Evolutionary conservation across 2,888 invertebrate species (phyloP).

Genomic region (Drosophila fulvimacula): DNA sequence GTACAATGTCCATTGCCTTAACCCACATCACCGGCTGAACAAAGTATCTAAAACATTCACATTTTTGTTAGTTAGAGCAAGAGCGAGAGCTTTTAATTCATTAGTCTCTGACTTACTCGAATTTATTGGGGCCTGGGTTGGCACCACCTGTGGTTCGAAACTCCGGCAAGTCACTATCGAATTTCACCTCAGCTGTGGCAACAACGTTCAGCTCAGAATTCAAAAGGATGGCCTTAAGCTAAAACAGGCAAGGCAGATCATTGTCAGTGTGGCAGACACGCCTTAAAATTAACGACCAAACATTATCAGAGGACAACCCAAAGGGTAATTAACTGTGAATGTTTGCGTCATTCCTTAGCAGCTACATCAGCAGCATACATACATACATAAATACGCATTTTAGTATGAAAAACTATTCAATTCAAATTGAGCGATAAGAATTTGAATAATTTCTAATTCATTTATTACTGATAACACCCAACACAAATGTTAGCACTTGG

Average conservation of each 20-base stretch:
- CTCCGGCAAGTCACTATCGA: slow-evolving; percentile 97
- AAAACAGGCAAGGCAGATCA: slow-evolving; percentile 82
- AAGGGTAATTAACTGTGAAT: slow-evolving; percentile 9
- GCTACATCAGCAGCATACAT: neutral
- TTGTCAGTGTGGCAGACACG: slow-evolving; percentile 33
- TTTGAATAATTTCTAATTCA: slow-evolving; percentile 4
- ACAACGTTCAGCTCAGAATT: slow-evolving; percentile 90
- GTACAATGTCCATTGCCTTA: slow-evolving; percentile 95
- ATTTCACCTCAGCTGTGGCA: slow-evolving; percentile 93
- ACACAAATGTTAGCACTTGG: neutral
- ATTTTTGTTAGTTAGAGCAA: slow-evolving; percentile 52
- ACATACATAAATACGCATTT: neutral
- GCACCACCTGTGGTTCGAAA: slow-evolving; percentile 89
- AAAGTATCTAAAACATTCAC: slow-evolving; percentile 86
- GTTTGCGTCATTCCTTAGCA: slow-evolving; percentile 36
- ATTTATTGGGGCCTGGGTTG: slow-evolving; percentile 85
- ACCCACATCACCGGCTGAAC: slow-evolving; percentile 97
- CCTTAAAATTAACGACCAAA: slow-evolving; percentile 66
- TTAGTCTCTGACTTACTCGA: slow-evolving; percentile 74
- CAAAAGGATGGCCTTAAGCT: slow-evolving; percentile 96
- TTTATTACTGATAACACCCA: slow-evolving; percentile 31
- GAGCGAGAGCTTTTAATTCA: neutral
- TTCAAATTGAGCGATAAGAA: slow-evolving; percentile 11
- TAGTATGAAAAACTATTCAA: neutral
- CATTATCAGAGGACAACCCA: slow-evolving; percentile 15